Evolutionary conservation across 2,888 invertebrate species (phyloP), one percentile per base, ranked within the genome.

Genomic region (Zonitis immaculata): DNA sequence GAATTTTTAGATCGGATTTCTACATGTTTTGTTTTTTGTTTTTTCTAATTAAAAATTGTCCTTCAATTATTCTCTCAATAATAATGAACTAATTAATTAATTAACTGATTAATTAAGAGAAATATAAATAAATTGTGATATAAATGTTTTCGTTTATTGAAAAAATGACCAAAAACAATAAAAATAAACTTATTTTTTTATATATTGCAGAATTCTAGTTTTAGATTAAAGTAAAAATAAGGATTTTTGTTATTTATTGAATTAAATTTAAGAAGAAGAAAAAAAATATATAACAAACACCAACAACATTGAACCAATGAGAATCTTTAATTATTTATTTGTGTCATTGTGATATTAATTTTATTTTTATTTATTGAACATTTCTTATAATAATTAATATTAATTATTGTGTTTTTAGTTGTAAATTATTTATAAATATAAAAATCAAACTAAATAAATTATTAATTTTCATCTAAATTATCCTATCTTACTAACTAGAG

Each of bases 161-260:
- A 35, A 42, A 42, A 51, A 26, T 45, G 55, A 55, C 55, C 55
- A 55, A 55, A 51, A 55, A 51, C 3, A 22, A 22, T 4, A 4
- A 22, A 22, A 22, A 22, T 4, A 22, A 22, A 22, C 22, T 22
- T 22, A 22, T 22, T 22, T 22, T 22, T 22, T n/a, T n/a, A n/a
- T 22, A 22, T 22, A 22, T 22, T 22, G 5, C 22, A n/a, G n/a
- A n/a, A n/a, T n/a, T n/a, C n/a, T n/a, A n/a, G n/a, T n/a, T n/a
- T n/a, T n/a, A n/a, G n/a, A n/a, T n/a, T n/a, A n/a, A n/a, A n/a
- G n/a, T n/a, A n/a, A n/a, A n/a, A n/a, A n/a, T n/a, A n/a, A n/a
- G n/a, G n/a, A n/a, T n/a, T n/a, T n/a, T n/a, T n/a, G n/a, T n/a
- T n/a, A n/a, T n/a, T n/a, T n/a, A n/a, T n/a, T n/a, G n/a, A n/a